Evolutionary conservation across 2,888 invertebrate species (phyloP).

Genomic region (Anticlea derivata): DNA sequence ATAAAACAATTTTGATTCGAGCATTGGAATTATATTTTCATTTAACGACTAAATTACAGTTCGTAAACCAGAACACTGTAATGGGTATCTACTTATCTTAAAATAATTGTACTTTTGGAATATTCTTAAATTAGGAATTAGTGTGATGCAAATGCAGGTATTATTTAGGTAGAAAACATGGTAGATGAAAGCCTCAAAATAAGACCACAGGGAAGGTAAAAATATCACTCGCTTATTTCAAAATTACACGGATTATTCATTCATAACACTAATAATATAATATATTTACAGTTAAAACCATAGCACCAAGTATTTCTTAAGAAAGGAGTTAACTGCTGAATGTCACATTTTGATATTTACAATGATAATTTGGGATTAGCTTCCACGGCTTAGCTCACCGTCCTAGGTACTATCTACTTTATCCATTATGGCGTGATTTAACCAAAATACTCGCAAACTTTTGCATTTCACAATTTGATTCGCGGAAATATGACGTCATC

Average conservation of each 20-base stretch:
- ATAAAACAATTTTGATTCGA: slow-evolving; percentile 46
- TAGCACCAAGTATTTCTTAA: slow-evolving; percentile 13
- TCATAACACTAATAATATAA: neutral
- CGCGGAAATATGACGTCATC: no score
- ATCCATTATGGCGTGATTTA: no score
- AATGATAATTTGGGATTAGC: no score
- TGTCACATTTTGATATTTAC: slow-evolving; percentile 1
- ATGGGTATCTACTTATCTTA: neutral
- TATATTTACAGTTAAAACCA: slow-evolving; percentile 21
- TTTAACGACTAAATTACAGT: slow-evolving; percentile 20
- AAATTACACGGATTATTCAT: slow-evolving; percentile 2
- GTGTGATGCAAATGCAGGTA: slow-evolving; percentile 34
- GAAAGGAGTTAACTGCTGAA: neutral
- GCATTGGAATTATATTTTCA: slow-evolving; percentile 66
- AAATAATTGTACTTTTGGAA: slow-evolving; percentile 6
- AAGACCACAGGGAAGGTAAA: slow-evolving; percentile 8
- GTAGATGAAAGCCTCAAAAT: slow-evolving; percentile 17
- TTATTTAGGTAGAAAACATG: slow-evolving; percentile 4
- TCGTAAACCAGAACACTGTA: neutral
- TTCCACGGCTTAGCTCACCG: no score
- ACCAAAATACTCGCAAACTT: no score
- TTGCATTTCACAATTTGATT: no score
- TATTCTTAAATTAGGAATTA: slow-evolving; percentile 22
- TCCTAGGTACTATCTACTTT: no score
- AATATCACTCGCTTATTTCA: slow-evolving; percentile 5